Conservation (phyloP, 2,797 vertebrate genomes). For the Karalla daura region DNA sequence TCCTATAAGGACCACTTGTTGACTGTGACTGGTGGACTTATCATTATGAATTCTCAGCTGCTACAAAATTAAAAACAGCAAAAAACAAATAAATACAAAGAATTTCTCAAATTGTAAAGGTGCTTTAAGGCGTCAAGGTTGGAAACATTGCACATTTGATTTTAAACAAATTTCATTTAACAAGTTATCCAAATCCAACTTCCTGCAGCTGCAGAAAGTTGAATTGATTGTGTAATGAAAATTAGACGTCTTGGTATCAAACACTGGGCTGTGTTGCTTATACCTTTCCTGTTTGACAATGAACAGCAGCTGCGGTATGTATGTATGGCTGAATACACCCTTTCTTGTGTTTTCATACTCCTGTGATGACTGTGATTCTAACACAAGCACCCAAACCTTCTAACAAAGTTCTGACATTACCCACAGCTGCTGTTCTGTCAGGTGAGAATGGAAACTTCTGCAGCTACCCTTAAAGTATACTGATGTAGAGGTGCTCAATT, state of each 20-base stretch:
- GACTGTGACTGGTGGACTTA: slow-evolving; percentile 7
- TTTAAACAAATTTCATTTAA: slow-evolving; percentile 63
- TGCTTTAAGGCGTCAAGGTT: slow-evolving; percentile 80
- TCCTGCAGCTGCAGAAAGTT: slow-evolving; percentile 22
- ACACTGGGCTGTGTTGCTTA: not conserved
- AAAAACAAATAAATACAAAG: slow-evolving; percentile 46
- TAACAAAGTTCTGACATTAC: not conserved
- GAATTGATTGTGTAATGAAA: slow-evolving; percentile 7
- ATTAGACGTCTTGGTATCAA: not conserved
- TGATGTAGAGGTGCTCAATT: not conserved
- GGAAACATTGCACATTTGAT: slow-evolving; percentile 61
- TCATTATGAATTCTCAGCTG: slow-evolving; percentile 14
- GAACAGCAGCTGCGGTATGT: slow-evolving; percentile 28
- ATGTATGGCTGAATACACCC: not conserved
- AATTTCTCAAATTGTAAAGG: slow-evolving; percentile 50
- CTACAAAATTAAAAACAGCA: slow-evolving; percentile 45
- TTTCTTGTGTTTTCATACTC: not conserved
- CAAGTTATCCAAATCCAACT: slow-evolving; percentile 57
- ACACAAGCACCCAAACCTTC: not conserved
- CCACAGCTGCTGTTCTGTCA: slow-evolving; percentile 14
- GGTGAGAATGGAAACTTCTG: not conserved
- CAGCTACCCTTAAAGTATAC: not conserved
- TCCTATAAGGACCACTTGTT: slow-evolving; percentile 21
- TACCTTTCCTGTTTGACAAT: not conserved
- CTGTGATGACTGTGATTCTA: not conserved